Evolutionary conservation across 2,797 vertebrate species (phyloP).

Genomic region (Microcaecilia unicolor): DNA sequence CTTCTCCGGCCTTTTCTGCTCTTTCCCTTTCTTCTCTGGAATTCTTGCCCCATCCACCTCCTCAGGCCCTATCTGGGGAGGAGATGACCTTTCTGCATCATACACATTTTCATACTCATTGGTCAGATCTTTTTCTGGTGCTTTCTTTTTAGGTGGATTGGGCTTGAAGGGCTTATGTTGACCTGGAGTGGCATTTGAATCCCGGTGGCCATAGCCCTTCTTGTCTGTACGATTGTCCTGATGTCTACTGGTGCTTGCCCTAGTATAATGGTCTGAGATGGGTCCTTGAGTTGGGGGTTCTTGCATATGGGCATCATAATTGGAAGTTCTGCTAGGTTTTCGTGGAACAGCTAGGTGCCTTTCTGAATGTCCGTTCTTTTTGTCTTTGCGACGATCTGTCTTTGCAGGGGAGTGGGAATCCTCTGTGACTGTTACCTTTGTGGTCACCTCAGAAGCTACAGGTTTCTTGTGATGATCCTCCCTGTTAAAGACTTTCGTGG

Average conservation of each 20-base stretch:
- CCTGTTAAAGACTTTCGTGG: conserved; percentile 48
- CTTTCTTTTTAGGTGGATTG: conserved; percentile 69
- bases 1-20: conserved; percentile 60
- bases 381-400: conserved; percentile 57
- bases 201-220: conserved; percentile 54
- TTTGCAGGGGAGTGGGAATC: conserved; percentile 46
- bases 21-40: conserved; percentile 64
- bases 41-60: conserved; percentile 37
- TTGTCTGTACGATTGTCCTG: conserved; percentile 79
- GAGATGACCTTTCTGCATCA: conserved; percentile 51
- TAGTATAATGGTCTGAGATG: conserved; percentile 35
- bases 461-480: conserved; percentile 35
- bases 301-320: conserved; percentile 28
- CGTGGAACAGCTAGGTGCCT: conserved; percentile 20
- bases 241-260: conserved; percentile 40
- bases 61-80: conserved; percentile 55
- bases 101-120: conserved; percentile 81
- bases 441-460: conserved; percentile 10
- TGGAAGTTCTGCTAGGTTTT: conserved; percentile 53
- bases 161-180: conserved; percentile 64
- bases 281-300: conserved; percentile 38
- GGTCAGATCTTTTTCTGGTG: conserved; percentile 60
- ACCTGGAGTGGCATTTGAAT: conserved; percentile 39
- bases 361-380: conserved; percentile 29
- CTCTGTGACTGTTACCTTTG: conserved; percentile 46